Base-by-base conservation (phyloP, 2,797 vertebrate genomes). In the Brachymystax lenok region DNA sequence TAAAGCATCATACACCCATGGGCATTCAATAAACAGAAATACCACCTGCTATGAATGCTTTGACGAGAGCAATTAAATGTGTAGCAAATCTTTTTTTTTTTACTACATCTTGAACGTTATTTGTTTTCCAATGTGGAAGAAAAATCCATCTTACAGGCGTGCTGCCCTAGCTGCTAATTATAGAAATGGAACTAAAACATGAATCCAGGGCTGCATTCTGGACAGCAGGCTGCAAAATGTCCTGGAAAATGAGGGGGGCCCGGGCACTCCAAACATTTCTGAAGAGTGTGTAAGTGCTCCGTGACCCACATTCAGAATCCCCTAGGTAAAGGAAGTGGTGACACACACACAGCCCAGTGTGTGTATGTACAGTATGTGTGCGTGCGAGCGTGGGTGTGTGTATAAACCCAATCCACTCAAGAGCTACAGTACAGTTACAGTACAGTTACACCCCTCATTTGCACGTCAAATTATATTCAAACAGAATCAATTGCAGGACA, bases 291-390 rank as follows among this genome's bases (percentile, higher is more conserved):
- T 86, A 91, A 91, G 89, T 90, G 90, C 86, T 86, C 73, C 76
- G 79, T 90, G 90, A 91, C 90, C 90, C 86, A 91, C 80, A 88
- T 90, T 88, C 76, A 78, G 59, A 63, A 77, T 90, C 87, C 83
- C 85, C 35, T 86, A 84, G 86, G 88, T 91, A 85, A 86, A 87
- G 80, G 69, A 85, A 86, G 69, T 76, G 78, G 76, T 1, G 63
- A n/a, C 19, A 33, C 14, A 61, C 51, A 63, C 19, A 33, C n/a
- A 24, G 4, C 30, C 61, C 3, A n/a, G 30, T n/a, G 30, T 46
- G 40, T 46, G 40, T 46, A 10, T 46, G 40, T 46, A 10, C 10
- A 46, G 40, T 46, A 13, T 46, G 40, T 46, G 40, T 46, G 40
- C 10, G 40, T 46, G 10, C 2, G 40, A 46, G 40, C 40, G 40